Conservation (phyloP, 2,113 vertebrate genomes). For the Craseonycteris thonglongyai region DNA sequence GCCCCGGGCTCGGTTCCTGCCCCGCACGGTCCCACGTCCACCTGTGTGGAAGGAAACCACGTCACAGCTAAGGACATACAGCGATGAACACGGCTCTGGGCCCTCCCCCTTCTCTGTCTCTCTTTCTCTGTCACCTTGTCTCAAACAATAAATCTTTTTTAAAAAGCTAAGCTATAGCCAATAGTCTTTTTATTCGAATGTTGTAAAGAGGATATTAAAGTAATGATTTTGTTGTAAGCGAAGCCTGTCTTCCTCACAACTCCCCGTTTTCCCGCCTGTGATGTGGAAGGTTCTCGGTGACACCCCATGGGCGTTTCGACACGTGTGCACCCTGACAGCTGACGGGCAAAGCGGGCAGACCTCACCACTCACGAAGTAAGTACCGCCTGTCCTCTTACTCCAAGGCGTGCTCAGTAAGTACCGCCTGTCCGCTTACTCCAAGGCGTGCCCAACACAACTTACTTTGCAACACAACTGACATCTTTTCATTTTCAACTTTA, state of each 20-base stretch:
- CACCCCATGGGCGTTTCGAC: too few relatives aligned
- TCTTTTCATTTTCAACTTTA: neutral
- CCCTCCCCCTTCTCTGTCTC: too few relatives aligned
- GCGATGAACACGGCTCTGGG: too few relatives aligned
- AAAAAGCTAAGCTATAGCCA: neutral
- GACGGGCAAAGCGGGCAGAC: too few relatives aligned
- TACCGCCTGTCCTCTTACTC: neutral
- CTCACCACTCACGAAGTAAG: fast-evolving
- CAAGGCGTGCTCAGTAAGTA: neutral
- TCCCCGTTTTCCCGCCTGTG: neutral
- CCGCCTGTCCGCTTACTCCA: neutral
- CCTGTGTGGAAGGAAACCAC: too few relatives aligned
- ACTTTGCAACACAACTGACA: neutral
- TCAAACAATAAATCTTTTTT: too few relatives aligned
- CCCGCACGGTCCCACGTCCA: too few relatives aligned
- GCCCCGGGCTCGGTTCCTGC: too few relatives aligned
- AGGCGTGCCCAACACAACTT: neutral
- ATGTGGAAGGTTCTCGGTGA: fast-evolving
- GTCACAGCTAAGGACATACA: too few relatives aligned
- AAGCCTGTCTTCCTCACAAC: neutral
- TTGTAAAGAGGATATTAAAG: neutral
- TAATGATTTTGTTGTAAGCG: neutral
- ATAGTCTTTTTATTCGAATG: neutral
- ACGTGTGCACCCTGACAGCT: too few relatives aligned
- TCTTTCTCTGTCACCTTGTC: too few relatives aligned